phyloP scores from a whole-genome alignment of 2,113 vertebrate genomes.

The Neodontobutis hainanensis region DNA sequence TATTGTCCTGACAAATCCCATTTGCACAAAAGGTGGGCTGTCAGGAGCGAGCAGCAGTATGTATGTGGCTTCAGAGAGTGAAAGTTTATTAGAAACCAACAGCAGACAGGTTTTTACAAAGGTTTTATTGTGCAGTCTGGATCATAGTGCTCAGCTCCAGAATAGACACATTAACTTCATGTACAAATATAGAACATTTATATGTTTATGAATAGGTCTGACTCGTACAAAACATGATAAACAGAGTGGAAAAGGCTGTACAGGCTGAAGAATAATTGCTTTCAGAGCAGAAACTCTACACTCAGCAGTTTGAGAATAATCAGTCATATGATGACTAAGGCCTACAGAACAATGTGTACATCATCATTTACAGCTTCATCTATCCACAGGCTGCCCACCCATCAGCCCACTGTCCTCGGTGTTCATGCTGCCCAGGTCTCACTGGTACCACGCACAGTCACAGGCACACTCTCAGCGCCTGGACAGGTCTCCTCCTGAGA shows the following conservation, averaged over 20 bases:
- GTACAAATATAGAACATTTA: neutral
- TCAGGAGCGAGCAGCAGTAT: neutral
- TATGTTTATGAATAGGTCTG: neutral
- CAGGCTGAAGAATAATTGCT: conserved; percentile 51
- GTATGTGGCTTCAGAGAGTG: neutral
- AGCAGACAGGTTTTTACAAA: conserved; percentile 1
- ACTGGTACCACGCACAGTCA: neutral
- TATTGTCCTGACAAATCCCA: neutral
- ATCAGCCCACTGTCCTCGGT: neutral
- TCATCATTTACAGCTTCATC: neutral
- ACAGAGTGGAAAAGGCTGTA: conserved; percentile 59
- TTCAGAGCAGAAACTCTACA: conserved; percentile 56
- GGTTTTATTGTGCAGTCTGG: conserved; percentile 26
- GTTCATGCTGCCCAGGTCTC: neutral
- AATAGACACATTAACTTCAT: neutral
- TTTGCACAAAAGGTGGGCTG: neutral
- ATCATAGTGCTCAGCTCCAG: neutral
- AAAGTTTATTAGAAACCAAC: neutral
- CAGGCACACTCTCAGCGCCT: conserved; percentile 63
- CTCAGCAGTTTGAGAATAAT: conserved; percentile 39
- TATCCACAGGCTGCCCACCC: too few species aligned
- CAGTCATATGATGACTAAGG: conserved; percentile 74
- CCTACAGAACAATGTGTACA: conserved; percentile 52
- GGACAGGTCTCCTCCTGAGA: conserved; percentile 79
- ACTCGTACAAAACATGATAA: conserved; percentile 40